A percentile compares a stretch with the other conserved stretches of the same genome.
These are phyloP conservation scores for Telmatherina bonti DNA, from an alignment of 2,797 vertebrate species.

Conservation along the genomic window DNA sequence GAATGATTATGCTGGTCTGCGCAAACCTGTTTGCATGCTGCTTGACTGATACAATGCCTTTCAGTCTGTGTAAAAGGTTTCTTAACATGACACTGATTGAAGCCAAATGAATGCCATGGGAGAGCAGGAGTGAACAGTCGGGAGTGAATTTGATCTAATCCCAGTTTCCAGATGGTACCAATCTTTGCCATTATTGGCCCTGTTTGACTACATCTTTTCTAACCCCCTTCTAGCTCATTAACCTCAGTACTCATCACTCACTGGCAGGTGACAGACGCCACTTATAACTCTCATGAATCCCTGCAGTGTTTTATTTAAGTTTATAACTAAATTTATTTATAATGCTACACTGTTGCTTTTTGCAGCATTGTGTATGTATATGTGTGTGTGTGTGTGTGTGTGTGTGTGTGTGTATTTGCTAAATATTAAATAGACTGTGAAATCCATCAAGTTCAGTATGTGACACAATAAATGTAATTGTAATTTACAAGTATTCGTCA, in stretches of 20 bases:
- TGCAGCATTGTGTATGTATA: slow-evolving; percentile 39
- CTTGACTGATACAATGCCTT: slow-evolving; percentile 2
- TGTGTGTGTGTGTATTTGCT: not conserved
- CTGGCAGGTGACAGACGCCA: slow-evolving; percentile 52
- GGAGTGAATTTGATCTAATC: slow-evolving; percentile 28
- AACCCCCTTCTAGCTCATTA: slow-evolving; percentile 67
- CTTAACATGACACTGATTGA: slow-evolving; percentile 16
- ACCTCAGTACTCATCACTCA: slow-evolving; percentile 63
- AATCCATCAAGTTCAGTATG: not conserved
- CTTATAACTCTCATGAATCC: slow-evolving; percentile 45
- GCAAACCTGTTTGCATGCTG: slow-evolving; percentile 23
- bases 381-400: not conserved
- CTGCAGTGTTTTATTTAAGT: slow-evolving; percentile 18
- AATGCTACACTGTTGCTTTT: not conserved
- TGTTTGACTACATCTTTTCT: slow-evolving; percentile 56
- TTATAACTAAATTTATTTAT: slow-evolving; percentile 6
- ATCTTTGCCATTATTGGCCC: slow-evolving; percentile 20
- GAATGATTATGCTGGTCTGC: slow-evolving; percentile 19
- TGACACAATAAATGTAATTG: too few relatives aligned
- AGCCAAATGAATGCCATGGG: slow-evolving; percentile 6
- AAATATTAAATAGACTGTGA: not conserved
- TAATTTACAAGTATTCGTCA: not conserved
- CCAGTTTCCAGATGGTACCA: slow-evolving; percentile 34
- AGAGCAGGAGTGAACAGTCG: slow-evolving; percentile 12
- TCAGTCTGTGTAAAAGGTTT: slow-evolving; percentile 5